These are phyloP conservation scores for Agrilus cyanescens DNA, from an alignment of 2,888 invertebrate species.

Conservation along the genomic window DNA sequence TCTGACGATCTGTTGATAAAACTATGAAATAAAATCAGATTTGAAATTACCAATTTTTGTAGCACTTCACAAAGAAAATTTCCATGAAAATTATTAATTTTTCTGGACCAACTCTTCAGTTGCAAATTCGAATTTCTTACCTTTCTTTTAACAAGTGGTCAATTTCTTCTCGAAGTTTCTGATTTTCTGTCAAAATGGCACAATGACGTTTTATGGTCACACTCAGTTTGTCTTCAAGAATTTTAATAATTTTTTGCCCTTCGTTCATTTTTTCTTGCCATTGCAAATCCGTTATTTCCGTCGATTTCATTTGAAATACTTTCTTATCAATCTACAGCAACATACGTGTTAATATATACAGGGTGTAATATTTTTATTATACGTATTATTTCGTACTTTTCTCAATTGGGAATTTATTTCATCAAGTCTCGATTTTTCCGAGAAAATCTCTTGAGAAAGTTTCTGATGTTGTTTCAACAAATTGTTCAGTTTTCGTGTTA, in stretches of 20 bases:
- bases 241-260: conserved; percentile 44
- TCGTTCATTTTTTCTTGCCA: conserved; percentile 39
- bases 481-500: conserved; percentile 40
- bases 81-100: too few species aligned
- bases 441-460: conserved; percentile 28
- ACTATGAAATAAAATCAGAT: too few species aligned
- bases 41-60: too few species aligned
- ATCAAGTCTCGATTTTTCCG: conserved; percentile 30
- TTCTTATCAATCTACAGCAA: conserved; percentile 34
- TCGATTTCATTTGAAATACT: conserved; percentile 31
- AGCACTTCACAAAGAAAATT: too few species aligned
- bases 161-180: conserved; percentile 61
- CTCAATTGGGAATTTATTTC: conserved; percentile 42
- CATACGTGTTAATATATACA: too few species aligned
- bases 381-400: conserved; percentile 7
- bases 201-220: conserved; percentile 68
- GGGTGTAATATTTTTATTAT: too few species aligned
- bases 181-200: conserved; percentile 60
- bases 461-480: conserved; percentile 45
- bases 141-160: conserved; percentile 71
- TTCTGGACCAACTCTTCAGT: too few species aligned
- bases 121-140: too few species aligned
- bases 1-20: too few species aligned
- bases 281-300: conserved; percentile 37
- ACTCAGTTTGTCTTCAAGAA: conserved; percentile 63